These are phyloP conservation scores for Drosophila acutilabella DNA, from an alignment of 2,888 invertebrate species.

Conservation along the genomic window DNA sequence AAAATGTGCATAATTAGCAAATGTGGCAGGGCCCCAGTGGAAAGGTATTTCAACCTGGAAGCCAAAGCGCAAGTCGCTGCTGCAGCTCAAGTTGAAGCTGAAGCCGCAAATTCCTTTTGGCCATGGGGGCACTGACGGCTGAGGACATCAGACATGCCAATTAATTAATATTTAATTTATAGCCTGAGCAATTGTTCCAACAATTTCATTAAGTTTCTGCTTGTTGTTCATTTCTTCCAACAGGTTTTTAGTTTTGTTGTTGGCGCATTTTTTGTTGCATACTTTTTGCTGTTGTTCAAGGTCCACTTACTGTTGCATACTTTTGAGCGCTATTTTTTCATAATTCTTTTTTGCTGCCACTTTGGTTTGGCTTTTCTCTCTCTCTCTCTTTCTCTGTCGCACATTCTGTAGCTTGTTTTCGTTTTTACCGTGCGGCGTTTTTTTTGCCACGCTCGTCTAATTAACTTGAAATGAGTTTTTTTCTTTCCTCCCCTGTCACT, in stretches of 20 bases:
- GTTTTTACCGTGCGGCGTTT: constrained; percentile 15
- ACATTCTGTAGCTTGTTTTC: background rate
- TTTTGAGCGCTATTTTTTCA: constrained; percentile 20
- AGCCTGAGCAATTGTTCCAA: constrained; percentile 50
- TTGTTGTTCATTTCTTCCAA: constrained; percentile 8
- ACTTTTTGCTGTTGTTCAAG: constrained; percentile 3
- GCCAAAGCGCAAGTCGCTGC: background rate
- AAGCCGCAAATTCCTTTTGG: constrained; percentile 18
- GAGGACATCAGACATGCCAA: constrained; percentile 47
- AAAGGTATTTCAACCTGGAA: constrained; percentile 12
- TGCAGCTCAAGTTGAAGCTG: background rate
- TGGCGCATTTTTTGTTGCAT: background rate
- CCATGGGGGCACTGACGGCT: background rate
- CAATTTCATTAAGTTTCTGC: constrained; percentile 45
- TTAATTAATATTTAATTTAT: constrained; percentile 80
- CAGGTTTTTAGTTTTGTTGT: constrained; percentile 1
- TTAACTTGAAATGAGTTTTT: constrained; percentile 71
- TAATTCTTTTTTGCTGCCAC: constrained; percentile 11
- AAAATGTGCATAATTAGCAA: constrained; percentile 59
- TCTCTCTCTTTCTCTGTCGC: background rate
- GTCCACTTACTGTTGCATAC: constrained; percentile 24
- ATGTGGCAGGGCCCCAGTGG: constrained; percentile 8
- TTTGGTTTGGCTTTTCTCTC: constrained; percentile 15
- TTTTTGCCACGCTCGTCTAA: constrained; percentile 41
- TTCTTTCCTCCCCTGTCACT: background rate